A percentile compares a stretch with the other conserved stretches of the same genome.
These are phyloP conservation scores for Nothura maculosa DNA, from an alignment of 2,797 vertebrate species.

Conservation along the genomic window DNA sequence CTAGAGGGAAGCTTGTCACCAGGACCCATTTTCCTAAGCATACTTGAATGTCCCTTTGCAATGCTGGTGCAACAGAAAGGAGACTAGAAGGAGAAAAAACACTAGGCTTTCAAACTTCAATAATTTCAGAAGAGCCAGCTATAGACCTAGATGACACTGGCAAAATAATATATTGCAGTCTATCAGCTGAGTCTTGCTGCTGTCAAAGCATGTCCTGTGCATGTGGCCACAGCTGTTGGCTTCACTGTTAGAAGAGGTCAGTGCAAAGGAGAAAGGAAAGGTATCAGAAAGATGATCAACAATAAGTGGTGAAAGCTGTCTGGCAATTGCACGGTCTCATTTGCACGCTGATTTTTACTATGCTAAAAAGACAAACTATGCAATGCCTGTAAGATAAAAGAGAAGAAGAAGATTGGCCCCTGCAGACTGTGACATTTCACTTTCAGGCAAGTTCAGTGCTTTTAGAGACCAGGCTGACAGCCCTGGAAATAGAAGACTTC, in stretches of 20 bases:
- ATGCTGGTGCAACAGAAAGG: not conserved
- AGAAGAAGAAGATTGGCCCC: not conserved
- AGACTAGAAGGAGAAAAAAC: slow-evolving; percentile 13
- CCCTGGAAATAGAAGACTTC: not conserved
- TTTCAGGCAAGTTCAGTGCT: not conserved
- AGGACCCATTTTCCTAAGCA: not conserved
- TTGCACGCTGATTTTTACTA: not conserved
- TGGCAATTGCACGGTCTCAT: not conserved
- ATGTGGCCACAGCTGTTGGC: not conserved
- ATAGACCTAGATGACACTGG: not conserved
- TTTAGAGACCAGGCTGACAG: not conserved
- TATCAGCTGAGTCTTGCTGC: slow-evolving; percentile 30
- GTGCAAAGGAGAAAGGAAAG: slow-evolving; percentile 16
- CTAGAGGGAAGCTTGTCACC: slow-evolving; percentile 1
- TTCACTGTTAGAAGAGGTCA: slow-evolving; percentile 9
- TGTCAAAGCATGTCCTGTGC: slow-evolving; percentile 14
- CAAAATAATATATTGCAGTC: slow-evolving; percentile 42
- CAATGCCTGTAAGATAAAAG: not conserved
- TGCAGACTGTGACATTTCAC: not conserved
- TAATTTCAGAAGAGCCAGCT: not conserved
- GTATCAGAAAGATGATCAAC: slow-evolving; percentile 1
- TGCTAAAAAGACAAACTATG: not conserved
- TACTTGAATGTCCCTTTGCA: not conserved
- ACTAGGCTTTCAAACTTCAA: not conserved
- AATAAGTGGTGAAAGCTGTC: not conserved